Conservation (phyloP, 2,797 vertebrate genomes). For the Amblyopsis hoosieri region DNA sequence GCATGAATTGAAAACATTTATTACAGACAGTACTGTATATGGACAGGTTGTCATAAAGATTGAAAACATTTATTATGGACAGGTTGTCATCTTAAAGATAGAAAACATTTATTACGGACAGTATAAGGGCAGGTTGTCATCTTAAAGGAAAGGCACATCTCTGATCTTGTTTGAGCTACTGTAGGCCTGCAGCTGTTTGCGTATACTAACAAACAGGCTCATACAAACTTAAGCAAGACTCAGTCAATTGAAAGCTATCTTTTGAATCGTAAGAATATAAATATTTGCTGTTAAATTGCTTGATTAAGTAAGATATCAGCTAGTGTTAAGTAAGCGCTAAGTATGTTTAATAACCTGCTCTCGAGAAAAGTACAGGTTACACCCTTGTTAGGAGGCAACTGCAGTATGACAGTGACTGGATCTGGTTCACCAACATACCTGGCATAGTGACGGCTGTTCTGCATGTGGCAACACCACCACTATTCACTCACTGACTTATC, state of each 20-base stretch:
- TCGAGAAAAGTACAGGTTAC: conserved; percentile 45
- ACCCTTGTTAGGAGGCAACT: conserved; percentile 40
- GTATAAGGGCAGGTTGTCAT: background rate
- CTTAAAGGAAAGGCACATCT: conserved; percentile 5
- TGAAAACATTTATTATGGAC: too few species aligned
- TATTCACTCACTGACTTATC: conserved; percentile 49
- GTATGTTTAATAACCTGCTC: conserved; percentile 27
- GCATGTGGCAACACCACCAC: conserved; percentile 66
- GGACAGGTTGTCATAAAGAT: too few species aligned
- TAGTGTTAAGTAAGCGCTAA: too few species aligned
- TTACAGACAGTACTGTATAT: too few species aligned
- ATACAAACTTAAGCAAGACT: too few species aligned
- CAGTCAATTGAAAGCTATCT: background rate
- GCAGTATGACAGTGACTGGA: conserved; percentile 31
- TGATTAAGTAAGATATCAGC: too few species aligned
- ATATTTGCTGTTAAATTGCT: too few species aligned
- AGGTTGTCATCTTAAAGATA: too few species aligned
- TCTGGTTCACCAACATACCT: conserved; percentile 78
- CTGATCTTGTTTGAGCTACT: background rate
- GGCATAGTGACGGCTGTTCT: conserved; percentile 58
- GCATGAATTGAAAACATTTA: too few species aligned
- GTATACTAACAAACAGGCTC: background rate
- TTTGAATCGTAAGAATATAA: too few species aligned
- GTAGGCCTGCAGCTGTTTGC: conserved; percentile 38
- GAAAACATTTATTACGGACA: background rate